phyloP scores from a whole-genome alignment of 2,888 invertebrate genomes.

The Eupithecia insigniata region DNA sequence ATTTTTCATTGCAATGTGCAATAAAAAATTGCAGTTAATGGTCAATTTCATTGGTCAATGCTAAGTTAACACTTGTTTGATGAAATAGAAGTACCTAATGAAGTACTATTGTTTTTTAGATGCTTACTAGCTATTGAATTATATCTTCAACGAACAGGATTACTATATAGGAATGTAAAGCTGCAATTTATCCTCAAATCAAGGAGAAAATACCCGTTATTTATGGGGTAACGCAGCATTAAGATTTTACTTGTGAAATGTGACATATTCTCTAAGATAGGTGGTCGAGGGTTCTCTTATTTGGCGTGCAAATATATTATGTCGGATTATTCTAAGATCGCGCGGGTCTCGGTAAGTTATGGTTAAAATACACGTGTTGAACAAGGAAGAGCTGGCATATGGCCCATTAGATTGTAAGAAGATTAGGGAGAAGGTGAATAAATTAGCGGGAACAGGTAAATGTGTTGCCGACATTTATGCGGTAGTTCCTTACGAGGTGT shows the following conservation, averaged over 20 bases:
- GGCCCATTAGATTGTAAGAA: constrained; percentile 19
- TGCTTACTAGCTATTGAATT: background rate
- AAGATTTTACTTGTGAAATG: constrained; percentile 56
- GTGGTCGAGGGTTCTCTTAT: constrained; percentile 33
- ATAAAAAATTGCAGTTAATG: constrained; percentile 24
- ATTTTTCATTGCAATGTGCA: constrained; percentile 32
- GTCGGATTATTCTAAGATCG: constrained; percentile 41
- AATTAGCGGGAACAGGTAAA: background rate
- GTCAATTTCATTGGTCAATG: constrained; percentile 22
- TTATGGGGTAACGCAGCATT: constrained; percentile 62
- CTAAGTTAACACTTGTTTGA: constrained; percentile 1
- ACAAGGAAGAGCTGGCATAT: constrained; percentile 23
- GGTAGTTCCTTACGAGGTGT: background rate
- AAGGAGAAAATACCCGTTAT: constrained; percentile 65
- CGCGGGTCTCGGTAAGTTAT: constrained; percentile 28
- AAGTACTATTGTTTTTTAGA: background rate
- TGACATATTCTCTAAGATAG: constrained; percentile 62
- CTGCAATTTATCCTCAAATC: constrained; percentile 52
- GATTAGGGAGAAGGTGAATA: background rate
- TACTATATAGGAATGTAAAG: constrained; percentile 37
- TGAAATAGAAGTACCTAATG: background rate
- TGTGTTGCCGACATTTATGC: background rate
- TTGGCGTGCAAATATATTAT: constrained; percentile 42
- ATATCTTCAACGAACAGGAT: constrained; percentile 18
- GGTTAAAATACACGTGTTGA: constrained; percentile 12